Base-by-base conservation (phyloP, 92 coral and sea anemone species). In the Chrysogorgia sp. region DNA sequence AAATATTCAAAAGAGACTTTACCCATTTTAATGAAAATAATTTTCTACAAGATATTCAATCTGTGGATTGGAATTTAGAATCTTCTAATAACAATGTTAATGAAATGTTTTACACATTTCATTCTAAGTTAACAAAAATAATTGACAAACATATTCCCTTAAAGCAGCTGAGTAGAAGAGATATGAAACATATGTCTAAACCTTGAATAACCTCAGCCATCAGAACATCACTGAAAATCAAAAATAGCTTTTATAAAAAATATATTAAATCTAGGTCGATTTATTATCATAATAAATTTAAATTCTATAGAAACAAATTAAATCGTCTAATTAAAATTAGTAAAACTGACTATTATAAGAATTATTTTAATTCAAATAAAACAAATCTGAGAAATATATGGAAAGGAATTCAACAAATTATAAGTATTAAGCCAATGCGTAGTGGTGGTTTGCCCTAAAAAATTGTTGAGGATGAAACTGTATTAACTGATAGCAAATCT, bases 141-240 rank as follows among this genome's bases (percentile, higher is more conserved):
- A 48, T 83, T 19, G 70, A 83, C 83, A n/a, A n/a, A n/a, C n/a
- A 83, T 63, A 75, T 77, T 40, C 87, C 87, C 30, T 63, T 76
- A 47, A 83, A 70, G 55, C 74, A 83, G 57, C 21, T 83, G 33
- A 75, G 76, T 50, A 80, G 40, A 61, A 85, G 30, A 50, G 68
- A 69, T 34, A 20, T 68, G 17, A 85, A 85, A 80, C 15, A 57
- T 21, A 32, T 52, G 17, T 61, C 81, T 20, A 85, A 85, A 68
- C 88, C 88, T 32, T 80, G 81, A 81, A 79, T 85, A 17, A 69
- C 88, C 68, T 34, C 37, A 12, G 88, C 58, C 2, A 71, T 79
- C 23, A 79, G 67, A 71, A 24, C 20, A 32, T 85, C 75, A 35
- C 63, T 85, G 12, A 60, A 62, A 33, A 71, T 80, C 5, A 79